Percentiles rank a stretch among this genome's conserved stretches.
Conservation (phyloP, 2,113 vertebrate genomes). For the Theristicus caerulescens region DNA sequence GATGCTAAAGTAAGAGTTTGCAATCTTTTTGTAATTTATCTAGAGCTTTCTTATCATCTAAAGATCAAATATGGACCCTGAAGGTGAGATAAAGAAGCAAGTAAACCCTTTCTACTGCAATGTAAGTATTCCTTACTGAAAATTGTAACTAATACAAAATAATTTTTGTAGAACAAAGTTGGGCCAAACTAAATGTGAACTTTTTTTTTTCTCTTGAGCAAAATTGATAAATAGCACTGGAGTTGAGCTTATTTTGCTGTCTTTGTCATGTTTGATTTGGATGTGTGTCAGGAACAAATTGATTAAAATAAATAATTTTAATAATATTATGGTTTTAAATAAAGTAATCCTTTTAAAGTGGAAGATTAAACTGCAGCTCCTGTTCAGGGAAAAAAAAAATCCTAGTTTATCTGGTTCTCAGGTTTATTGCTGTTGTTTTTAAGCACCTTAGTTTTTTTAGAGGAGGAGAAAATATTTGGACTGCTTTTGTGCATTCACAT, state of each 20-base stretch:
- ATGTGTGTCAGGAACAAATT: not conserved
- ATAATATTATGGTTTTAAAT: not conserved
- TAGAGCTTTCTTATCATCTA: not conserved
- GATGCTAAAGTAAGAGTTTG: not conserved
- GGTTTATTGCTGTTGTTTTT: not conserved
- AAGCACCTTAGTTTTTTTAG: not conserved
- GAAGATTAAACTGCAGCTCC: not conserved
- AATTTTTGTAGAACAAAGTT: not conserved
- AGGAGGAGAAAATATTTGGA: not conserved
- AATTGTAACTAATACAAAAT: not conserved
- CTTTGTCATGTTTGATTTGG: not conserved
- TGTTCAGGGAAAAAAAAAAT: not conserved
- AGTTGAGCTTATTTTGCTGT: not conserved
- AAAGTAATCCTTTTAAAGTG: not conserved
- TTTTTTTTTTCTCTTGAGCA: not conserved
- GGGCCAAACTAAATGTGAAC: not conserved
- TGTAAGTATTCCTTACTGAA: constrained; percentile 15
- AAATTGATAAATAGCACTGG: not conserved
- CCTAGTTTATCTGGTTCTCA: not conserved
- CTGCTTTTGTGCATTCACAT: not conserved
- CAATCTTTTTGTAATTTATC: not conserved
- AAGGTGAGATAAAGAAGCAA: constrained; percentile 10
- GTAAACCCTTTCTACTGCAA: constrained; percentile 46
- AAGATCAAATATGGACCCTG: constrained; percentile 5
- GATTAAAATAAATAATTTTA: not conserved